Percentiles rank a stretch among this genome's conserved stretches.
Conservation (phyloP, 2,113 vertebrate genomes). For the Condylura cristata region DNA sequence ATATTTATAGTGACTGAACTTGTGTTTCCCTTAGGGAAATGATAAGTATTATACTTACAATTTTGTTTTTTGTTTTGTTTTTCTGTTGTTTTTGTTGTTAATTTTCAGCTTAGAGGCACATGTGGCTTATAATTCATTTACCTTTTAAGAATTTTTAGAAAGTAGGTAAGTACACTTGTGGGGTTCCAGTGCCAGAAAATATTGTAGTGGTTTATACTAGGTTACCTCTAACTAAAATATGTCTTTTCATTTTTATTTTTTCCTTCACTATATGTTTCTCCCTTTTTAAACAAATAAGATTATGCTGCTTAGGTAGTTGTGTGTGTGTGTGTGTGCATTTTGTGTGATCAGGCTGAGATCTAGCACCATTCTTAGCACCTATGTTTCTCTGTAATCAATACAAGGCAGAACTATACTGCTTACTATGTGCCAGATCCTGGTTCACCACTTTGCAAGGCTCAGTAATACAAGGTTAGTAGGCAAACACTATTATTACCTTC, state of each 20-base stretch:
- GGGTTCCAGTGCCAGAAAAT: background rate
- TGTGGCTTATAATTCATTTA: background rate
- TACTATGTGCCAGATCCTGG: background rate
- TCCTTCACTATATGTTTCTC: background rate
- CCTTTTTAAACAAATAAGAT: background rate
- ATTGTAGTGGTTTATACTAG: background rate
- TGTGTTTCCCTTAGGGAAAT: background rate
- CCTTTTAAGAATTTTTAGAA: constrained; percentile 3
- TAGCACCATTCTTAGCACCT: background rate
- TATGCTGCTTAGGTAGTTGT: background rate
- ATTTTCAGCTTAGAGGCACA: background rate
- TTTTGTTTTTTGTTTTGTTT: background rate
- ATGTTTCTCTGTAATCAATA: background rate
- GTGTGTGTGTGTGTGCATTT: background rate
- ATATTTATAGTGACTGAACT: background rate
- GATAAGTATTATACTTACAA: background rate
- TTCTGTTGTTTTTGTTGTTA: background rate
- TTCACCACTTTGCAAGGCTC: background rate
- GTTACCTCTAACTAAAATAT: background rate
- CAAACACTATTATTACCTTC: background rate
- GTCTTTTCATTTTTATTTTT: background rate
- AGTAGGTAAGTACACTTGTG: background rate
- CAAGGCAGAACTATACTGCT: background rate
- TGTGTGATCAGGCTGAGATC: background rate
- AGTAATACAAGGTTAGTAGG: background rate